Evolutionary conservation across 1,140 invertebrate species (phyloP).

Genomic region (Adelges cooleyi): DNA sequence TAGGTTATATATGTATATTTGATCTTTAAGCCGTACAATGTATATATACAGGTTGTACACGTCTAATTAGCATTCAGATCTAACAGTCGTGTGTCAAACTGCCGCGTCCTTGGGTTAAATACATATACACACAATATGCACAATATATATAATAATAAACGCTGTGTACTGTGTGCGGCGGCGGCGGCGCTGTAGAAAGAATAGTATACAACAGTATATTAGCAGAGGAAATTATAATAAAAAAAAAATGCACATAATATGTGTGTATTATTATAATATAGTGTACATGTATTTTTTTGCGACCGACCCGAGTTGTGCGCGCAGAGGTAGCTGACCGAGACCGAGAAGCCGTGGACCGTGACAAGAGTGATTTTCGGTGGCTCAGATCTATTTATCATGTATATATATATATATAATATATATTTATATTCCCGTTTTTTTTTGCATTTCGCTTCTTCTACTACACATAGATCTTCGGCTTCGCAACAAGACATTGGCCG

Average conservation of each 20-base stretch:
- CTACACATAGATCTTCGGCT: not conserved
- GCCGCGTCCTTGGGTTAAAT: conserved; percentile 4
- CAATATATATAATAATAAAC: no score
- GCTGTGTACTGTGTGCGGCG: no score
- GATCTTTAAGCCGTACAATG: no score
- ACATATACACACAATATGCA: not conserved
- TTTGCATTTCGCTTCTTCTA: not conserved
- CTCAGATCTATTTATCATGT: not conserved
- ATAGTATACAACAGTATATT: not conserved
- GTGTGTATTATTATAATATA: not conserved
- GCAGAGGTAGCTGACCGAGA: conserved; percentile 19
- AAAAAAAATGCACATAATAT: not conserved
- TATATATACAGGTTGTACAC: not conserved
- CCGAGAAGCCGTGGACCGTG: conserved; percentile 4
- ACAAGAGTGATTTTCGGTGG: conserved; percentile 1
- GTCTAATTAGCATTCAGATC: conserved; percentile 17
- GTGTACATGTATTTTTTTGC: no score
- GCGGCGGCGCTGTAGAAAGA: not conserved
- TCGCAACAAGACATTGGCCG: conserved; percentile 25
- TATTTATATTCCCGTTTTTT: not conserved
- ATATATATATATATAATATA: no score
- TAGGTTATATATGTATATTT: no score
- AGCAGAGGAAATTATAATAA: no score
- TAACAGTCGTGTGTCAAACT: not conserved
- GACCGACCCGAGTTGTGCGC: not conserved